Percentiles rank a stretch among this genome's conserved stretches.
Conservation (phyloP, 1,140 invertebrate species). For the Drosophila oshimai region DNA sequence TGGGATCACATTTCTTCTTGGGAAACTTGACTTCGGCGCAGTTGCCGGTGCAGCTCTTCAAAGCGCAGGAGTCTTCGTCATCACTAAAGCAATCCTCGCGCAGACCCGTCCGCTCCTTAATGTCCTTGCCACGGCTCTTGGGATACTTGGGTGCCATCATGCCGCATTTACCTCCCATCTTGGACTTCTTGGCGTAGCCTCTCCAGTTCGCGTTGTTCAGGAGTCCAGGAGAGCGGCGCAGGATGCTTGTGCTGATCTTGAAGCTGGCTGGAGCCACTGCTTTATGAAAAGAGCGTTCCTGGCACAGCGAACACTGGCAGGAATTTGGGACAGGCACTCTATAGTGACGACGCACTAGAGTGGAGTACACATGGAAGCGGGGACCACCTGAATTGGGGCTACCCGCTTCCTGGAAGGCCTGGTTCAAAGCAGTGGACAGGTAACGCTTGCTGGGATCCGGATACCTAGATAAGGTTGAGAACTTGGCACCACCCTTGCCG, state of each 20-base stretch:
- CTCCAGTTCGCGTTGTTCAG: not conserved
- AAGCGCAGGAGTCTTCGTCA: not conserved
- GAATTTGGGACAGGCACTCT: not conserved
- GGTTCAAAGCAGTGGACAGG: slow-evolving; percentile 19
- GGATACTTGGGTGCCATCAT: not conserved
- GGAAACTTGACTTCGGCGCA: slow-evolving; percentile 31
- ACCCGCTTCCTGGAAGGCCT: not conserved
- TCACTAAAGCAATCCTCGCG: slow-evolving; percentile 33
- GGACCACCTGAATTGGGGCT: not conserved
- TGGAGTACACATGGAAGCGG: slow-evolving; percentile 27
- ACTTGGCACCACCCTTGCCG: slow-evolving; percentile 12
- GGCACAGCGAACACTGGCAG: not conserved
- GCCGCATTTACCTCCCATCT: slow-evolving; percentile 25
- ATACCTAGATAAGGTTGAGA: slow-evolving; percentile 24
- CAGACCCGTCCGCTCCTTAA: slow-evolving; percentile 21
- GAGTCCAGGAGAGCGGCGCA: not conserved
- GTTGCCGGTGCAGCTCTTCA: not conserved
- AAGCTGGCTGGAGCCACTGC: not conserved
- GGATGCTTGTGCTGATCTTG: not conserved
- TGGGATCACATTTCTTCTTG: slow-evolving; percentile 48
- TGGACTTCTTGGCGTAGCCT: slow-evolving; percentile 21
- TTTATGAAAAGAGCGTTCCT: no score
- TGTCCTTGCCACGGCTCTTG: slow-evolving; percentile 24
- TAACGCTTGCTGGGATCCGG: slow-evolving; percentile 16
- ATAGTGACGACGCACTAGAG: slow-evolving; percentile 48